Base-by-base conservation (phyloP, 2,113 vertebrate genomes). In the Pipra filicauda region DNA sequence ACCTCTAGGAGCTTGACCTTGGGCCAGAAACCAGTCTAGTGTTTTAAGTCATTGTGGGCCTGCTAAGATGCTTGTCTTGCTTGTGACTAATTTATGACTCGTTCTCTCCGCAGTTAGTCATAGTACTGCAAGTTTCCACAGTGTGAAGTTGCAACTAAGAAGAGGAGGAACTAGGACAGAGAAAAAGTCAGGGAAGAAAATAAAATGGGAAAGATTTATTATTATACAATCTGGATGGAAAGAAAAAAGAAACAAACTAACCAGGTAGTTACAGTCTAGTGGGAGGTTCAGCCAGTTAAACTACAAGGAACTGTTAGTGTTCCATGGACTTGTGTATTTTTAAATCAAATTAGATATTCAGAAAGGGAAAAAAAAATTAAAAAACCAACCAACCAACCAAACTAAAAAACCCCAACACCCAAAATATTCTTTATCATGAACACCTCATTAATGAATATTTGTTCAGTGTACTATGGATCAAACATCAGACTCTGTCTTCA, bases 71-170 rank as follows among this genome's bases (percentile, higher is more conserved):
- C 76, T 87, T 66, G 64, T 89, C 87, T 95, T 83, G 43, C 85
- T 95, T 57, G 62, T 87, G 91, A 96, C 59, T 95, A 89, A 92
- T 91, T 93, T 75, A 77, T 91, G 86, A 96, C 35, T 92, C 85
- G 89, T 65, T 96, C 69, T 89, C 64, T 90, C 92, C 72, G 1
- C 22, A 39, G 57, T 95, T 91, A 96, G 79, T 95, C 89, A 91
- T 2, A 31, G 24, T 23, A 64, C 27, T 91, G 26, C 72, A 81
- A 93, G 48, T 93, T 93, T 91, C 76, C 93, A 81, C 27, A 58
- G 51, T 12, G 39, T 71, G 48, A 81, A 92, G 39, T 17, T 80
- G 35, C 55, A 84, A 17, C 41, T 57, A 61, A 92, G 57, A 64
- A 3, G 49, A 73, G 44, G 58, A 88, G 54, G 58, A 95, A 43